Evolutionary conservation across 2,888 invertebrate genomes (phyloP).

Genomic region (Pollenia griseotomentosa): DNA sequence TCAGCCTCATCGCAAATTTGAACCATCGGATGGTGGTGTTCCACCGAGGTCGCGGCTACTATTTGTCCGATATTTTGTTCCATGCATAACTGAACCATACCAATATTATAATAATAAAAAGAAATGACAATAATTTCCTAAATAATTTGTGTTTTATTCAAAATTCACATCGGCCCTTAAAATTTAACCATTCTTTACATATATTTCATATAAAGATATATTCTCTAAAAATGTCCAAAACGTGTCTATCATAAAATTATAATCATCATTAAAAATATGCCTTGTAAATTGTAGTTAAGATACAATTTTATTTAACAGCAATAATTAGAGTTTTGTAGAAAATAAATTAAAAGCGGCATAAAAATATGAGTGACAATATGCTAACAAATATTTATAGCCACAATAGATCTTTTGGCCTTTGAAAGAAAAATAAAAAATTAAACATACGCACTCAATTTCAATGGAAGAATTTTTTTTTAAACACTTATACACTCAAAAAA

Average conservation of each 20-base stretch:
- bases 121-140: no score
- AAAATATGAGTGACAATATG: not conserved
- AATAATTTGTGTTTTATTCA: no score
- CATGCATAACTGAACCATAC: no score
- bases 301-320: slow-evolving; percentile 13
- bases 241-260: not conserved
- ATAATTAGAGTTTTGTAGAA: slow-evolving; percentile 14
- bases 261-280: not conserved
- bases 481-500: not conserved
- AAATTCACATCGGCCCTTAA: no score
- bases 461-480: not conserved
- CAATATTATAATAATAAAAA: no score
- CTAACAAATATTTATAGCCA: slow-evolving; percentile 29
- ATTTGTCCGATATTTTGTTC: no score
- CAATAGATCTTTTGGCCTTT: slow-evolving; percentile 45
- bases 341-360: not conserved
- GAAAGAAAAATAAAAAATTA: not conserved
- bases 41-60: no score
- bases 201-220: no score
- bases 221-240: no score
- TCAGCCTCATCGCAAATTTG: no score
- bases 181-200: no score
- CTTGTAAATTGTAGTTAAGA: slow-evolving; percentile 11
- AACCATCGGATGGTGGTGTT: no score
- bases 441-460: not conserved